A percentile compares a stretch with the other conserved stretches of the same genome.
Evolutionary conservation across 1,140 invertebrate species (phyloP).

Genomic region (Drosophila aff.): DNA sequence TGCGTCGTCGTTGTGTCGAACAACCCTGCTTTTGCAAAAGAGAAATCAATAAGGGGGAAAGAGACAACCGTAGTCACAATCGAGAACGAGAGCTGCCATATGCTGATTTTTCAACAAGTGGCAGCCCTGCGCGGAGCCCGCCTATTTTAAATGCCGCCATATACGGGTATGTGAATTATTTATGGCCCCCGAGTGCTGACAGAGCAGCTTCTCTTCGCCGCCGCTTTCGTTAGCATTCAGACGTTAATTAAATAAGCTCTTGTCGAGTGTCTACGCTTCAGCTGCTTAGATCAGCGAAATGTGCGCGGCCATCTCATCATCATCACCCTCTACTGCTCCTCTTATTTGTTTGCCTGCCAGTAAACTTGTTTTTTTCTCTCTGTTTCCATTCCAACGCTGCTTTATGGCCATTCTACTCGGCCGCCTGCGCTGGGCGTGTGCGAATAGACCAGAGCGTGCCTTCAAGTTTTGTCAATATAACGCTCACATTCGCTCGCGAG

Average conservation of each 20-base stretch:
- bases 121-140: not conserved
- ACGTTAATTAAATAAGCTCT: constrained; percentile 76
- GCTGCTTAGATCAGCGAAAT: constrained; percentile 66
- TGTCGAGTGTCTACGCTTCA: constrained; percentile 47
- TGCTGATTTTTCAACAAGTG: not conserved
- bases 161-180: constrained; percentile 7
- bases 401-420: constrained; percentile 51
- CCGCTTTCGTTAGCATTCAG: constrained; percentile 50
- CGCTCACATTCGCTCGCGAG: constrained; percentile 35
- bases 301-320: constrained; percentile 17
- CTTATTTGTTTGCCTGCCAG: constrained; percentile 53
- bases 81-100: constrained; percentile 1
- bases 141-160: constrained; percentile 7
- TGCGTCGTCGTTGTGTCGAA: constrained; percentile 32
- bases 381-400: constrained; percentile 6
- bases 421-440: constrained; percentile 57
- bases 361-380: constrained; percentile 63
- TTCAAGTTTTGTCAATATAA: constrained; percentile 71
- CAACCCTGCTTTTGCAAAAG: constrained; percentile 10
- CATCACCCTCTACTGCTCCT: constrained; percentile 29
- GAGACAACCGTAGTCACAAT: not conserved
- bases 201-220: constrained; percentile 36
- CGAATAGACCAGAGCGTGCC: constrained; percentile 37
- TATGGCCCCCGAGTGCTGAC: constrained; percentile 28
- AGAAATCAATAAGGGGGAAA: constrained; percentile 31